Base-by-base conservation (phyloP, 1,140 invertebrate species). In the Halictus rubicundus region DNA sequence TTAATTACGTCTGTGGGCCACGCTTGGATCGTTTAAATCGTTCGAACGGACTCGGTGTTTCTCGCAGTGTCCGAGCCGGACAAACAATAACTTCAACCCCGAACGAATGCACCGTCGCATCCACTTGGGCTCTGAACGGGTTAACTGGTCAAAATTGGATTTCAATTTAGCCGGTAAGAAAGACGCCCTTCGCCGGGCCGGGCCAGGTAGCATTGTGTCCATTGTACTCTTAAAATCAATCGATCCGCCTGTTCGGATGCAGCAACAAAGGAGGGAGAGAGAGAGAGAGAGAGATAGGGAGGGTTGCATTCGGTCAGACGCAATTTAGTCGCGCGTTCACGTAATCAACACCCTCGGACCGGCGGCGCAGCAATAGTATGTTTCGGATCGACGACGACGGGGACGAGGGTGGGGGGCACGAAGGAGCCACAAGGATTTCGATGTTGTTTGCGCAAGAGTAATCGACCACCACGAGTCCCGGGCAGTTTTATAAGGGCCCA, bases 361-460 rank as follows among this genome's bases (percentile, higher is more conserved):
- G 73, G 42, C 21, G 65, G 42, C 21, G 65, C 52, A 9, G 14
- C 16, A 7, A 32, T 32, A 32, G 32, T 3, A 3, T 32, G 19
- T 21, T 6, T 12, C 49, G 19, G 49, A 21, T 21, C 49, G 16
- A 1, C 32, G 32, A 52, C 49, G 49, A 52, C 19, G 19, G 4
- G 25, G 68, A 21, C 23, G 8, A 37, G 32, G 2, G 60, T 21
- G 54, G 60, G 65, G 1, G 63, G 39, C 49, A 32, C 25, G 59
- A 81, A 14, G 42, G 42, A 9, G 39, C 8, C 42, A 46, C 42
- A 46, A 46, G 10, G 65, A 77, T 68, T 85, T 85, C 66, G 54
- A 71, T 68, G 75, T 46, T 32, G 39, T 59, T 83, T 82, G 25
- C 68, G 61, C 52, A 85, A 85, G 57, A 54, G 71, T 68, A 65